phyloP scores from a whole-genome alignment of 2,113 vertebrate genomes.

The Orientallactaga bullata region DNA sequence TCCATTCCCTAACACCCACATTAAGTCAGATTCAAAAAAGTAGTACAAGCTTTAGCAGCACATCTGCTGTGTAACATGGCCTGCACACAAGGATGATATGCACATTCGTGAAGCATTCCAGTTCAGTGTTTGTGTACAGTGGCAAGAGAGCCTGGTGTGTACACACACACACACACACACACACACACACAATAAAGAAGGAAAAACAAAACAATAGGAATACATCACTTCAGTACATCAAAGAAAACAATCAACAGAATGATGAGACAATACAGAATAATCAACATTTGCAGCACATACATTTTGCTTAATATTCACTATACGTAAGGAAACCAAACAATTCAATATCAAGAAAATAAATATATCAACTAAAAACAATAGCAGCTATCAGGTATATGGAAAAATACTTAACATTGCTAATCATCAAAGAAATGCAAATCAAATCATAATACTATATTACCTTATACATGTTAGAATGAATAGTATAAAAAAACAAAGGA shows the following conservation, averaged over 20 bases:
- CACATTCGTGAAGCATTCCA: too few relatives aligned
- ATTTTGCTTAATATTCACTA: background rate
- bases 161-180: too few relatives aligned
- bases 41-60: too few relatives aligned
- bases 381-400: background rate
- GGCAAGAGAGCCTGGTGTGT: too few relatives aligned
- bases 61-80: too few relatives aligned
- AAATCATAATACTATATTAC: background rate
- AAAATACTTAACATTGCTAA: background rate
- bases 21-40: too few relatives aligned
- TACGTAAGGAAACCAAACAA: background rate
- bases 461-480: background rate
- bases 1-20: too few relatives aligned
- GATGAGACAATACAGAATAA: background rate
- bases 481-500: background rate
- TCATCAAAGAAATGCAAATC: background rate
- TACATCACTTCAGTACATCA: background rate
- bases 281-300: background rate
- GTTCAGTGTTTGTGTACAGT: too few relatives aligned
- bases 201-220: background rate
- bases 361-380: background rate
- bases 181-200: too few relatives aligned
- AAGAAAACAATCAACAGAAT: background rate
- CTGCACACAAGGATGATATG: too few relatives aligned
- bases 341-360: constrained; percentile 1